These are phyloP conservation scores for Laticauda colubrina DNA, from an alignment of 2,113 vertebrate genomes.

Conservation along the genomic window DNA sequence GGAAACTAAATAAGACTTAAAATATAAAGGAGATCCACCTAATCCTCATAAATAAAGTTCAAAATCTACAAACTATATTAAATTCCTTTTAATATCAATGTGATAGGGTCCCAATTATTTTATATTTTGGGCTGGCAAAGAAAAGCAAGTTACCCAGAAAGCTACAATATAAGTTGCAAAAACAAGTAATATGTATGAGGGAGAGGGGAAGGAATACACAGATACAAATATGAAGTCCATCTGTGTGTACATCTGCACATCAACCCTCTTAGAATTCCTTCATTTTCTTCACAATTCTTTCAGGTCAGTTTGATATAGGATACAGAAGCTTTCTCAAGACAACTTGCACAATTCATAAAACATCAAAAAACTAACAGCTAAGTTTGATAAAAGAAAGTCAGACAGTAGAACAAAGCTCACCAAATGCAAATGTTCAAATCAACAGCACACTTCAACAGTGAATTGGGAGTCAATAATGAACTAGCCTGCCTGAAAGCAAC, in stretches of 20 bases:
- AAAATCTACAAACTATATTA: not conserved
- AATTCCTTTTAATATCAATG: not conserved
- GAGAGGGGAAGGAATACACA: not conserved
- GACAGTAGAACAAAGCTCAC: not conserved
- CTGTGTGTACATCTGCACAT: not conserved
- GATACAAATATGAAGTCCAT: not conserved
- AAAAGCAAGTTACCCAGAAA: no score
- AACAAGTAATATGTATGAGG: no score
- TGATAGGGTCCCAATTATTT: not conserved
- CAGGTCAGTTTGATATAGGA: not conserved
- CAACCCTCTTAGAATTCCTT: not conserved
- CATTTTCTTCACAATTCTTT: not conserved
- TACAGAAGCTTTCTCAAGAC: not conserved
- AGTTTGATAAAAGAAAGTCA: not conserved
- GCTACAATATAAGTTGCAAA: no score
- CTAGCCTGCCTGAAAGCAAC: not conserved
- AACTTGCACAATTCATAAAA: not conserved
- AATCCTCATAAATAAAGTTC: not conserved
- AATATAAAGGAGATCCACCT: not conserved
- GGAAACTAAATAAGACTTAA: not conserved
- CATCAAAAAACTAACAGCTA: not conserved
- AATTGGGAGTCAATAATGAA: not conserved
- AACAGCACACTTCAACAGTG: not conserved
- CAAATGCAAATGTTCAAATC: not conserved
- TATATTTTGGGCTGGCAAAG: no score